Percentiles rank a stretch among this genome's conserved stretches.
Evolutionary conservation across 2,888 invertebrate genomes (phyloP).

Genomic region (Gerris lacustris): DNA sequence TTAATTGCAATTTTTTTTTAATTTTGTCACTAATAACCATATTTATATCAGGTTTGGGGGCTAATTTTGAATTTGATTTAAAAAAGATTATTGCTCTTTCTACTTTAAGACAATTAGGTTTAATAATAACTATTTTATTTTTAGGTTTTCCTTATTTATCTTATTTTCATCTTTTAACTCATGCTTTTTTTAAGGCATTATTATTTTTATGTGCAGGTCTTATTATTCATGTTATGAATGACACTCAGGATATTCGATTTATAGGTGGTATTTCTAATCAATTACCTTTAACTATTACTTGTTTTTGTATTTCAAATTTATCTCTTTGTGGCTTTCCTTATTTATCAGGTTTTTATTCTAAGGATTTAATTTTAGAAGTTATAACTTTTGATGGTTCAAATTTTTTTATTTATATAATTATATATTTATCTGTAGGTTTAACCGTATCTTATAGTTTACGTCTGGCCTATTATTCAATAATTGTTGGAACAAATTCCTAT

Average conservation of each 20-base stretch:
- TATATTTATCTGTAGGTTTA: conserved; percentile 46
- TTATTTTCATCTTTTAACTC: conserved; percentile 59
- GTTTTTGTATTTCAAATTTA: conserved; percentile 48
- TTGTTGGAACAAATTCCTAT: conserved; percentile 42
- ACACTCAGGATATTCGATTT: conserved; percentile 55
- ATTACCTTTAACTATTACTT: conserved; percentile 44
- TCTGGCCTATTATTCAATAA: conserved; percentile 44
- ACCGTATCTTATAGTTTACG: conserved; percentile 48
- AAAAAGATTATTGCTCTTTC: conserved; percentile 70
- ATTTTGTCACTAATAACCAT: conserved; percentile 16
- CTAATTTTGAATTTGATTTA: conserved; percentile 43
- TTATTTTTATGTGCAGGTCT: conserved; percentile 59
- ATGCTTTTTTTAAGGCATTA: conserved; percentile 64
- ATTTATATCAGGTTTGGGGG: conserved; percentile 29
- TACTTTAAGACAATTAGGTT: conserved; percentile 59
- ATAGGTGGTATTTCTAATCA: conserved; percentile 42
- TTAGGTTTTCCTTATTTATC: conserved; percentile 45
- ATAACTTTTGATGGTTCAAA: conserved; percentile 43
- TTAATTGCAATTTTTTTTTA: conserved; percentile 6
- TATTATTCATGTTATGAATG: conserved; percentile 51
- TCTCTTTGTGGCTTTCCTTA: conserved; percentile 52
- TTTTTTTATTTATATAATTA: conserved; percentile 44
- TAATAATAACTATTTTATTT: conserved; percentile 55
- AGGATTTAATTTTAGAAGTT: conserved; percentile 50
- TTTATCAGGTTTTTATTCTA: conserved; percentile 54